Evolutionary conservation across 2,888 invertebrate species (phyloP), one percentile per base, ranked within the genome.

Genomic region (Lissocephala sabroskyi): DNA sequence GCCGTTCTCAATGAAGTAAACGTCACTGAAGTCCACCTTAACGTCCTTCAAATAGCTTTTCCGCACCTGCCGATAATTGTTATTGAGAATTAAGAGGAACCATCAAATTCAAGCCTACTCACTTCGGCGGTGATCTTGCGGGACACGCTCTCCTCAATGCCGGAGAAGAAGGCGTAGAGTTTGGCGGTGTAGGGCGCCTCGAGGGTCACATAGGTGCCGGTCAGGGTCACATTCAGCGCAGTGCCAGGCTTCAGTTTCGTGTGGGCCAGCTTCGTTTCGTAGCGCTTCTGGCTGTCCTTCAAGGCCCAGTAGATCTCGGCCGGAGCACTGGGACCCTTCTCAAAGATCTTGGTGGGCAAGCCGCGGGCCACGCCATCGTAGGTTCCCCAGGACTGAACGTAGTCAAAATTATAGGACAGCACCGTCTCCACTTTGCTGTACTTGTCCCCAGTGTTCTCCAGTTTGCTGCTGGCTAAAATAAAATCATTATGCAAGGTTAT

Each of bases 301-400:
- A 87, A 87, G 1, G 92, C 92, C 95, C 94, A 95, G 62, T 88
- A 87, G 52, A 92, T 88, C 63, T 89, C 88, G 11, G 89, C 84
- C 1, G 79, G 79, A 19, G 52, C 52, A 2, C 58, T 37, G 1
- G 59, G 59, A 43, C 76, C 74, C 43, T 77, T 79, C 62, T 84
- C 84, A 32, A 62, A 82, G 7, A 85, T 73, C 50, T 79, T 80
- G 1, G 84, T 84, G 1, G 80, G 79, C 50, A 85, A 44, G 2
- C 84, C 84, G 9, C 81, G 77, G n/a, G 84, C 82, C 3, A 82
- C 68, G 13, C 88, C 82, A 90, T 90, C 54, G 89, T 93, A 79
- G 87, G 91, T 3, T 88, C 94, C 94, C 94, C 94, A 95, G 78
- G 91, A 91, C 53, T 92, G 86, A 13, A 88, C 87, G 67, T 92